Evolutionary conservation across 2,797 vertebrate species (phyloP), one percentile per base, ranked within the genome.

Genomic region (Xiphorhynchus erythropygius): DNA sequence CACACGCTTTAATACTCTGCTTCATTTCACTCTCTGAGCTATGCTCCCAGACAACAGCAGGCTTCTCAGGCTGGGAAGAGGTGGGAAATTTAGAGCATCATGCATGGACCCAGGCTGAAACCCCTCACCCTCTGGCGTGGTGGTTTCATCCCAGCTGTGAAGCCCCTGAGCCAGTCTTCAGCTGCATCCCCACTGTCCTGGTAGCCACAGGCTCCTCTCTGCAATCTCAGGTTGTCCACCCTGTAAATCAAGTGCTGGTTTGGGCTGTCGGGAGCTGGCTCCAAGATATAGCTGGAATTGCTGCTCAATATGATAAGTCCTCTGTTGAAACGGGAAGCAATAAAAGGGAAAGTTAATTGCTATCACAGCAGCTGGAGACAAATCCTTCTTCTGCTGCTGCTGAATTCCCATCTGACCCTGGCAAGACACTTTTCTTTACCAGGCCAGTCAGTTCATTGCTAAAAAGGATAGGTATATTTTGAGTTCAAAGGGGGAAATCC

Each of bases 261-360:
- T 64, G 89, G 27, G 5, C 93, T 97, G 74, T 96, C 49, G 1
- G 98, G 96, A 81, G 98, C 96, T 2, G 99, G 99, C 97, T 99
- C 98, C 59, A 99, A 98, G 97, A 99, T 75, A 85, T 99, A 99
- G 97, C 98, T 99, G 96, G 98, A 89, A 84, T 98, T 99, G 60
- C 96, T 94, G 97, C 98, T 99, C 93, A 99, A 35, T 21, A 97
- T 59, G 79, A 99, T 98, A 82, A 99, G 97, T 86, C 99, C 99
- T 97, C 99, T 99, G 96, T 95, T 28, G 77, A 96, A 27, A 95
- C 18, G 19, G 98, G 97, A 98, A 89, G 96, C 28, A 96, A 60
- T 70, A 93, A 85, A 63, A 90, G 12, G 74, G 67, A 47, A 94
- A 94, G 67, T 88, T 84, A 91, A 78, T 88, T 49, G 59, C 35